These are phyloP conservation scores for Lasioglossum zephyrum DNA, from an alignment of 2,888 invertebrate species.

Conservation along the genomic window DNA sequence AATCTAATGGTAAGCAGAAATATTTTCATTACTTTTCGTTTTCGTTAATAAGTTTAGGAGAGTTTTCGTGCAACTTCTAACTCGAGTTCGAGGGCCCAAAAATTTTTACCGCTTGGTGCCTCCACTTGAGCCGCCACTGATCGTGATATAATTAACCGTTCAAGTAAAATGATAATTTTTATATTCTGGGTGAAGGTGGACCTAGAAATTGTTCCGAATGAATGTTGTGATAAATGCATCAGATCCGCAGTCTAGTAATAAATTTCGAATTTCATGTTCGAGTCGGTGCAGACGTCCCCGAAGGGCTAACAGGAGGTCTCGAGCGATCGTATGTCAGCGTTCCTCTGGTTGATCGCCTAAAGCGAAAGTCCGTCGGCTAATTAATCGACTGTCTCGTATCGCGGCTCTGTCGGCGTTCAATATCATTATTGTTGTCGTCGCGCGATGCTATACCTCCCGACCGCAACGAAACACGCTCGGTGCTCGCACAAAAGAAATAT, in stretches of 20 bases:
- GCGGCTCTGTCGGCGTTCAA: neutral
- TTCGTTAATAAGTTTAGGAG: no score
- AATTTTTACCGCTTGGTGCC: no score
- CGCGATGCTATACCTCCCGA: conserved; percentile 15
- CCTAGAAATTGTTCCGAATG: neutral
- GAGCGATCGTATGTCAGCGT: neutral
- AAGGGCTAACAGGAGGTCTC: neutral
- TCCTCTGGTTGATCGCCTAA: neutral
- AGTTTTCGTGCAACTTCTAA: no score
- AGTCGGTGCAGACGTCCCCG: neutral
- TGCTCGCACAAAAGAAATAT: conserved; percentile 40
- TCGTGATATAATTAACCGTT: neutral
- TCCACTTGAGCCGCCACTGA: neutral
- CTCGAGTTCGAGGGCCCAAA: no score
- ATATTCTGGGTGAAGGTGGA: neutral
- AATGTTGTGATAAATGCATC: neutral
- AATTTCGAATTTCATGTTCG: neutral
- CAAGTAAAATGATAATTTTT: neutral
- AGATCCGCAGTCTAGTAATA: neutral
- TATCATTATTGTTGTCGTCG: neutral
- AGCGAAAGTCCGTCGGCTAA: neutral
- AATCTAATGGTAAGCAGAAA: no score
- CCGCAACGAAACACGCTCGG: conserved; percentile 31
- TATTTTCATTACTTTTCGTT: no score
- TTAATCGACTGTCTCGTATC: conserved; percentile 6